Conservation (phyloP, 2,888 invertebrate species). For the Psylliodes chrysocephalus region DNA sequence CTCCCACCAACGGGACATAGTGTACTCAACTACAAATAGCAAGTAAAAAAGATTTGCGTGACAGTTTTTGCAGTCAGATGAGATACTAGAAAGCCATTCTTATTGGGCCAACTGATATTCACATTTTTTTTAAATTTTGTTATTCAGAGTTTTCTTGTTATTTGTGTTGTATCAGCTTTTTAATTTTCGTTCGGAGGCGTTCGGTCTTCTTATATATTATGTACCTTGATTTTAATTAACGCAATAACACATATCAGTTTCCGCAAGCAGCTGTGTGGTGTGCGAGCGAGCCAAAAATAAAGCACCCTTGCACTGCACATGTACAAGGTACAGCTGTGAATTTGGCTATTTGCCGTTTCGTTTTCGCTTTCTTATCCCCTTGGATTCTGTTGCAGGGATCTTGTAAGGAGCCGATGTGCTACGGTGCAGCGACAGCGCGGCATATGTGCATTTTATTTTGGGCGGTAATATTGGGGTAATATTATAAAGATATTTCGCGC, state of each 20-base stretch:
- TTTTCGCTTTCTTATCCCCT: constrained; percentile 23
- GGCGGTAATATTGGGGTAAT: neutral
- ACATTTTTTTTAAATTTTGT: too few species aligned
- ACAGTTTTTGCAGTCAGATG: too few species aligned
- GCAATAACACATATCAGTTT: neutral
- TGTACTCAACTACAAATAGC: too few species aligned
- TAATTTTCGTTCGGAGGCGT: too few species aligned
- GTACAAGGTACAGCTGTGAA: constrained; percentile 32
- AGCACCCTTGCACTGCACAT: constrained; percentile 22
- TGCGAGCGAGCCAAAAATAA: constrained; percentile 8
- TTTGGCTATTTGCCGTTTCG: constrained; percentile 34
- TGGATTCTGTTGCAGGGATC: constrained; percentile 31
- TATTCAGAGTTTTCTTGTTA: too few species aligned
- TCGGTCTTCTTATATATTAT: too few species aligned
- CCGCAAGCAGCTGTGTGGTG: constrained; percentile 16
- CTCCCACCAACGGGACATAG: too few species aligned
- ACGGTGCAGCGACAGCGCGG: constrained; percentile 16
- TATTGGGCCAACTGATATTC: too few species aligned
- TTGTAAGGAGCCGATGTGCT: constrained; percentile 27
- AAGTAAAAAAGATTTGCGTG: too few species aligned
- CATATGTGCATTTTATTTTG: constrained; percentile 26
- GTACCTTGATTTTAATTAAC: too few species aligned
- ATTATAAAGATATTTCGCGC: constrained; percentile 1
- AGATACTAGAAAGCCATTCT: too few species aligned
- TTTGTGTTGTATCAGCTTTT: too few species aligned